Conservation (phyloP, 2,113 vertebrate species). For the Varanus komodoensis region DNA sequence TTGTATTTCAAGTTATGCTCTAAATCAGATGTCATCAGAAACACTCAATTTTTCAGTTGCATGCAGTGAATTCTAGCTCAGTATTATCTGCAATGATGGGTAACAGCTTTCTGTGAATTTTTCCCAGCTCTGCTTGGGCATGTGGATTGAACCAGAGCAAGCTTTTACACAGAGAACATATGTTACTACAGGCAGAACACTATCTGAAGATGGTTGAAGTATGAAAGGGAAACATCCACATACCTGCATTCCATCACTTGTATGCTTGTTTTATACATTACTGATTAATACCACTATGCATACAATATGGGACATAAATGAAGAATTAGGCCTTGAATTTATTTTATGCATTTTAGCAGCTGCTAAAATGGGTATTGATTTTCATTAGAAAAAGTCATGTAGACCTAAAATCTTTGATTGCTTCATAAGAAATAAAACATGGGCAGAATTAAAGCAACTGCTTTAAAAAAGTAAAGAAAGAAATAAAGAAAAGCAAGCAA, state of each 20-base stretch:
- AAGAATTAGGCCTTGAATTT: conserved; percentile 1
- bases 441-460: background rate
- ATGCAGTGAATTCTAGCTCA: background rate
- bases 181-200: background rate
- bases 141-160: background rate
- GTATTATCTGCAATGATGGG: background rate
- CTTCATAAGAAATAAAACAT: conserved; percentile 2
- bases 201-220: too few species aligned
- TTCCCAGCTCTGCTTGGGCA: background rate
- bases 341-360: conserved; percentile 3
- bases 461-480: too few species aligned
- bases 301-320: background rate
- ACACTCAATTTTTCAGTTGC: background rate
- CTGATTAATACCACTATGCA: background rate
- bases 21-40: background rate
- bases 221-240: too few species aligned
- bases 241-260: too few species aligned
- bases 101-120: background rate
- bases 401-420: background rate
- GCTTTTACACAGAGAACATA: background rate
- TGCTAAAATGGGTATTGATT: conserved; percentile 15
- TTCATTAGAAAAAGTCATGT: background rate
- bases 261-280: too few species aligned
- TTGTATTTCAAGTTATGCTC: background rate
- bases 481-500: too few species aligned